Conservation (phyloP, 2,888 invertebrate species). For the Vandiemenella viatica region DNA sequence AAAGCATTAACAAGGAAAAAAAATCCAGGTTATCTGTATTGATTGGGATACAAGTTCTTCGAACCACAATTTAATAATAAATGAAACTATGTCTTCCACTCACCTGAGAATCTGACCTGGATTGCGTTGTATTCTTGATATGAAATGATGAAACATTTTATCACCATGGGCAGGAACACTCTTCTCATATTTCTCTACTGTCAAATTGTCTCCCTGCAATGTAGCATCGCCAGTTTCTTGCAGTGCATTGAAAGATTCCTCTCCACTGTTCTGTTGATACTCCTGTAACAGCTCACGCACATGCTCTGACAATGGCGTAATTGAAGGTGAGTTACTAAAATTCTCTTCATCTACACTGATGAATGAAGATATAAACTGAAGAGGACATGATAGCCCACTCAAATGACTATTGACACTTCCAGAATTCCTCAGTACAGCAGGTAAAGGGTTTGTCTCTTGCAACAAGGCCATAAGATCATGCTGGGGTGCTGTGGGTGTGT, state of each 20-base stretch:
- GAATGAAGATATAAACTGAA: conserved; percentile 36
- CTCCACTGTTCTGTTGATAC: conserved; percentile 34
- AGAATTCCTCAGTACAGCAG: conserved; percentile 24
- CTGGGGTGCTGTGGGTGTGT: conserved; percentile 55
- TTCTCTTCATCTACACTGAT: conserved; percentile 46
- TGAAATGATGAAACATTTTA: conserved; percentile 62
- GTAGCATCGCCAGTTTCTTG: conserved; percentile 18
- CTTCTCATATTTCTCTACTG: conserved; percentile 63
- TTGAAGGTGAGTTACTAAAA: conserved; percentile 24
- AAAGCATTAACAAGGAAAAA: too few species aligned
- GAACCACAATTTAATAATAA: too few species aligned
- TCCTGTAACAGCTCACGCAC: conserved; percentile 45
- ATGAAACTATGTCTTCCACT: too few species aligned
- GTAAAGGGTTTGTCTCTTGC: conserved; percentile 44
- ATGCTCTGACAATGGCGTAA: conserved; percentile 34
- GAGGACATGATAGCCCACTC: conserved; percentile 15
- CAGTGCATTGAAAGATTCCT: conserved; percentile 7
- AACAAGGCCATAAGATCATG: conserved; percentile 52
- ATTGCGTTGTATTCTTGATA: conserved; percentile 53
- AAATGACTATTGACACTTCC: conserved; percentile 5
- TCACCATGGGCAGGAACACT: conserved; percentile 67
- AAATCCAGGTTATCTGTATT: too few species aligned
- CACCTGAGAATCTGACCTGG: conserved; percentile 75
- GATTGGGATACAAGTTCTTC: too few species aligned
- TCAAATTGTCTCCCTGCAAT: conserved; percentile 25